Base-by-base conservation (phyloP, 30 jellyfish, hydroid and myxozoan genomes). In the Chrysaora quinquecirrha region DNA sequence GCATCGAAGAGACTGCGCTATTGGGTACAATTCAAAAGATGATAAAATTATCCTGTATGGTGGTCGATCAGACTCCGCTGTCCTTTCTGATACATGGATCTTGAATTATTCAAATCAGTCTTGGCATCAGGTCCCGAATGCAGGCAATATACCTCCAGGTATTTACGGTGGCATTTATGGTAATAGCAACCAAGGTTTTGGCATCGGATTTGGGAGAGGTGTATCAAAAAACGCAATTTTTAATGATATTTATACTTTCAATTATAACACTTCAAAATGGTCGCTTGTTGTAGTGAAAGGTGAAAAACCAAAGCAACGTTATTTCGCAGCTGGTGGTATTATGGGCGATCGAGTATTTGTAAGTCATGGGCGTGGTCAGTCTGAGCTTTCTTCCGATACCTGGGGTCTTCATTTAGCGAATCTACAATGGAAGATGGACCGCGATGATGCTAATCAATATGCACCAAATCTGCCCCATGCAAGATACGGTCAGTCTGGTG, bases 401-500 rank as follows among this genome's bases (percentile, higher is more conserved):
- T 48, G 34, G 2, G 76, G 66, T 24, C 67, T 74, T 30, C 78
- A 76, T 62, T 64, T 78, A 30, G 38, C 11, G 50, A 67, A 25
- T 2, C 14, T 38, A 1, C 31, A 62, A 7, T 87, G 96, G 96
- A 78, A 73, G 33, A 71, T 34, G 61, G 11, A 62, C 11, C 88
- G 64, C 29, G 87, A 73, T 31, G 80, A 68, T 20, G 73, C 48
- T 29, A 87, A 79, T 47, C 90, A 81, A 48, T 87, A 87, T 85
- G 56, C 48, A 30, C 88, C 86, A 22, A 71, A 48, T 34, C 58
- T 61, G 71, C 96, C 96, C 23, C 88, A 87, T 67, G 90, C 90
- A 43, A 77, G 96, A 63, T 87, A 71, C 67, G 68, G 58, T 18
- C 96, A 76, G 48, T 62, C 80, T 1, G 70, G 89, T 27, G 82